phyloP scores from a whole-genome alignment of 2,797 vertebrate genomes.

The Gymnothorax reevesii region DNA sequence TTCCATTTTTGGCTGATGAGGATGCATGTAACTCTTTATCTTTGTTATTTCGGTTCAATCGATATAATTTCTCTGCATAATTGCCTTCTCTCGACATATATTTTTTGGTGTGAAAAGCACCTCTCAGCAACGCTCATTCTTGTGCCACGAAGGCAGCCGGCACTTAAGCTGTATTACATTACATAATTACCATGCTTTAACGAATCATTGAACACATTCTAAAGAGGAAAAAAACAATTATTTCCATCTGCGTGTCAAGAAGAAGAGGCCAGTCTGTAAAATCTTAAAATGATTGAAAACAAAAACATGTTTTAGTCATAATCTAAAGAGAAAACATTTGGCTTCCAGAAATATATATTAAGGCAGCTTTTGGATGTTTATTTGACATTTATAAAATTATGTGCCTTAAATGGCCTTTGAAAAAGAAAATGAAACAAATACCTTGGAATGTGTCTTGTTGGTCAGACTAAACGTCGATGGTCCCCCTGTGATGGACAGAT shows the following conservation, averaged over 20 bases:
- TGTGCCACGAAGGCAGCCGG: neutral
- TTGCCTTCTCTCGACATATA: slow-evolving; percentile 98
- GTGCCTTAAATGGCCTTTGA: neutral
- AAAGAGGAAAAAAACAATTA: neutral
- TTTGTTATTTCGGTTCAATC: slow-evolving; percentile 63
- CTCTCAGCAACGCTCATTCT: slow-evolving; percentile 88
- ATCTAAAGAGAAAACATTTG: neutral
- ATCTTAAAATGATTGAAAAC: neutral
- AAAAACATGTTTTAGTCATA: neutral
- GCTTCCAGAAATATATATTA: neutral
- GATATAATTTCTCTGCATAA: slow-evolving; percentile 88
- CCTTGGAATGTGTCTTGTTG: slow-evolving; percentile 1
- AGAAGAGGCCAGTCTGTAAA: neutral
- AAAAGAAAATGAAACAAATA: neutral
- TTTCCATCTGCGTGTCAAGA: neutral
- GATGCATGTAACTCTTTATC: slow-evolving; percentile 88
- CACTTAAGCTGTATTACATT: neutral
- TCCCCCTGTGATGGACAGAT: neutral
- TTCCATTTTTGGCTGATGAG: slow-evolving; percentile 92
- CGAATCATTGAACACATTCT: neutral
- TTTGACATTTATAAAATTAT: neutral
- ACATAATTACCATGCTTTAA: neutral
- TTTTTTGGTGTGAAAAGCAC: slow-evolving; percentile 86
- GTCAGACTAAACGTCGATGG: neutral
- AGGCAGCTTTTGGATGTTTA: neutral